A percentile compares a stretch with the other conserved stretches of the same genome.
These are phyloP conservation scores for Microcebus griseorufus DNA, from an alignment of 2,113 vertebrate species.

Conservation along the genomic window DNA sequence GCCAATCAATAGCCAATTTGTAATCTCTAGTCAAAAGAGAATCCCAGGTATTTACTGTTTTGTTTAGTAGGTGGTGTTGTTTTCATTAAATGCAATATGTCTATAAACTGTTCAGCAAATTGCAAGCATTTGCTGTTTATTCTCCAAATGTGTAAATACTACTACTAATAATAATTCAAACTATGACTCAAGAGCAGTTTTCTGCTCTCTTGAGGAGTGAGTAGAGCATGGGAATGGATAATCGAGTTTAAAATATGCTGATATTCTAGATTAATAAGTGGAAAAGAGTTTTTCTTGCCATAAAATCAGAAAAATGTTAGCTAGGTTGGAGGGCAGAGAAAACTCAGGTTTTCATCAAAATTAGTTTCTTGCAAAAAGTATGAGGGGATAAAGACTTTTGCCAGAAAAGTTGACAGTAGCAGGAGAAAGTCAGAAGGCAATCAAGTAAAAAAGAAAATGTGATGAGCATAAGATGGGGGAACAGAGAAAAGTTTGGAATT, in stretches of 20 bases:
- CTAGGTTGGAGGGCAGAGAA: not conserved
- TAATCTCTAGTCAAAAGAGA: not conserved
- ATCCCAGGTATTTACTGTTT: not conserved
- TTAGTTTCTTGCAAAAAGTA: not conserved
- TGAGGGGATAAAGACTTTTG: not conserved
- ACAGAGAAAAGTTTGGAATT: not conserved
- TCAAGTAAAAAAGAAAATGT: not conserved
- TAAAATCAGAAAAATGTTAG: not conserved
- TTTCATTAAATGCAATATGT: constrained; percentile 27
- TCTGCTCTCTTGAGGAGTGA: not conserved
- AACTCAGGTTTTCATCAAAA: not conserved
- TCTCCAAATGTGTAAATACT: not conserved
- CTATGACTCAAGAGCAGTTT: not conserved
- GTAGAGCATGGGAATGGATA: not conserved
- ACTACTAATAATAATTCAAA: not conserved
- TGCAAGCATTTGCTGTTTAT: not conserved
- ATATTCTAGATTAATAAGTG: not conserved
- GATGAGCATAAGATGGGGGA: not conserved
- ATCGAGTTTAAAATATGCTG: not conserved
- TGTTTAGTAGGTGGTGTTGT: not conserved
- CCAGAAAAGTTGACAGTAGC: not conserved
- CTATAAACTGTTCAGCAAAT: not conserved
- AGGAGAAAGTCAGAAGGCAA: not conserved
- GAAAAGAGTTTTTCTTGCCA: not conserved
- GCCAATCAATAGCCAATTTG: not conserved